These are phyloP conservation scores for Diacarnus erythraeanus DNA, from an alignment of 37 sponge, comb jelly and placozoan species.

Conservation along the genomic window DNA sequence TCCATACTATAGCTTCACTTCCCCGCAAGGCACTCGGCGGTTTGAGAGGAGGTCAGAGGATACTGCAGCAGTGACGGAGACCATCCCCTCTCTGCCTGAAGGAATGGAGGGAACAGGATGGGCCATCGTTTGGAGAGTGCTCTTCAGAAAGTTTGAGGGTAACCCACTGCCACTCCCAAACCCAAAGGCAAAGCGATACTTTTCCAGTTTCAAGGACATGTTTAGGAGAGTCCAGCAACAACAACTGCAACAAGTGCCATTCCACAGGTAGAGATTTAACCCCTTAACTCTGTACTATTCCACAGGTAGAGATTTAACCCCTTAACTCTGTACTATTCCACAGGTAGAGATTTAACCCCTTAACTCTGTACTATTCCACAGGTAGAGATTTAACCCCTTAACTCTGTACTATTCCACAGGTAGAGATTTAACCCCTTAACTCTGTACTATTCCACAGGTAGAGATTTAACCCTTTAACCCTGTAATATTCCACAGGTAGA, in stretches of 20 bases:
- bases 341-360: no score
- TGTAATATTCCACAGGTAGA: no score
- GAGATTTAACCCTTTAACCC: no score
- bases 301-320: no score
- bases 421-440: no score
- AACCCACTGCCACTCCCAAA: slow-evolving; percentile 60
- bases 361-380: no score
- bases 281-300: background rate
- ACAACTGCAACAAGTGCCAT: background rate
- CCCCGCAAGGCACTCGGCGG: background rate
- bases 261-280: slow-evolving; percentile 3
- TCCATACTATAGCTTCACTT: slow-evolving; percentile 50
- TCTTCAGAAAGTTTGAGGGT: slow-evolving; percentile 6
- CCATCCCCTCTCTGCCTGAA: background rate
- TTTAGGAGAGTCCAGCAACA: slow-evolving; percentile 14
- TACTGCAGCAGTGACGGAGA: background rate
- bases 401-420: slow-evolving; percentile 8
- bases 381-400: no score
- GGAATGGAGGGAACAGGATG: slow-evolving; percentile 28
- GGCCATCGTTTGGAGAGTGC: slow-evolving; percentile 46
- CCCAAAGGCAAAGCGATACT: slow-evolving; percentile 39
- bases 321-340: no score
- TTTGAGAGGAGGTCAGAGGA: background rate
- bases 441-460: no score
- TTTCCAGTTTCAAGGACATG: slow-evolving; percentile 40